These are phyloP conservation scores for Otolemur crassicaudatus DNA, from an alignment of 2,797 vertebrate genomes.

Conservation along the genomic window DNA sequence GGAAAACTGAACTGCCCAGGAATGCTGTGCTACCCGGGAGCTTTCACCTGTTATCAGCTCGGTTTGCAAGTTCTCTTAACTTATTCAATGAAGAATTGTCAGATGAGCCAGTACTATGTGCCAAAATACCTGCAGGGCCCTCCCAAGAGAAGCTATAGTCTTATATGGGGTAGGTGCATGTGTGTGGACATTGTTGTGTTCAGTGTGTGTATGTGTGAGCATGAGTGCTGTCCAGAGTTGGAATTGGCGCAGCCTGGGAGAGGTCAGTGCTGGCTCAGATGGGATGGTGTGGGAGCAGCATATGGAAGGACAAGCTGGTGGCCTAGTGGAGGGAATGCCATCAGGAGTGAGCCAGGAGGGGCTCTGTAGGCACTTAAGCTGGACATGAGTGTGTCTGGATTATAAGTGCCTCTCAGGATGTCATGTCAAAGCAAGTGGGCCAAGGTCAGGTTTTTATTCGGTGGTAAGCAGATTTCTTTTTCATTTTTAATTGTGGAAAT, in stretches of 20 bases:
- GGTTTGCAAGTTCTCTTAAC: neutral
- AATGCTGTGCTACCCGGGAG: neutral
- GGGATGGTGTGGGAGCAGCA: neutral
- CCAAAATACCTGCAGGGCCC: neutral
- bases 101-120: neutral
- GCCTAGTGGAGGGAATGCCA: neutral
- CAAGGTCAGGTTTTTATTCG: neutral
- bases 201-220: no score
- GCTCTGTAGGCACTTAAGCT: neutral
- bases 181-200: accelerated
- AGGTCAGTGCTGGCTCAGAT: neutral
- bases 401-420: neutral
- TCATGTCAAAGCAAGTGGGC: neutral
- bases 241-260: neutral
- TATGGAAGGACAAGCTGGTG: neutral
- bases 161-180: no score
- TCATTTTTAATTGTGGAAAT: constrained; percentile 5
- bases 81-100: neutral
- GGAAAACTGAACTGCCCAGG: neutral
- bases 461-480: neutral
- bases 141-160: neutral
- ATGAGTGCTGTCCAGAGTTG: neutral
- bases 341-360: neutral
- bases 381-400: neutral
- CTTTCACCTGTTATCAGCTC: neutral